Evolutionary conservation across 2,888 invertebrate genomes (phyloP), one percentile per base, ranked within the genome.

Genomic region (Mythimna albipuncta): DNA sequence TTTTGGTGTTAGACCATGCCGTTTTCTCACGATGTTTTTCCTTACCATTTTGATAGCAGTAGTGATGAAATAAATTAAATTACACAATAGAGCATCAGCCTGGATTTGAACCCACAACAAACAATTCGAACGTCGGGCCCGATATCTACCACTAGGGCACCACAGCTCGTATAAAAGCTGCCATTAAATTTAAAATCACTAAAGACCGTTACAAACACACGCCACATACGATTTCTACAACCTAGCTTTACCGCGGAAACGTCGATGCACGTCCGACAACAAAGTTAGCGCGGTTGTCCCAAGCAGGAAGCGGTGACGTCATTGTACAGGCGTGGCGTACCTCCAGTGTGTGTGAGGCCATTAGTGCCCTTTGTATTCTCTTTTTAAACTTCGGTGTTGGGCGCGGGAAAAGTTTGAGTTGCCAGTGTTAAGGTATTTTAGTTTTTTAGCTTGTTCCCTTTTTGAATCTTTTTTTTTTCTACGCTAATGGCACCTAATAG

Each of bases 241-340:
- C n/a, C 41, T n/a, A 21, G 74, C 74, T 62, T 82, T 38, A 72
- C 72, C 62, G n/a, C 72, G 84, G 79, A 85, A 84, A 84, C 62
- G 83, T 82, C 83, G 77, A 77, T 78, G 64, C 72, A 76, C 75
- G 72, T 84, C 72, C 72, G 64, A 82, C 85, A 79, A 86, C 82
- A 78, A 85, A 86, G 85, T 85, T 86, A 82, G 54, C 64, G 61
- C 58, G 59, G 86, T 68, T 82, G 75, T 85, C 75, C 54, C 68
- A 66, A 69, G 58, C 86, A 77, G 85, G 86, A 86, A 82, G 70
- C 70, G 67, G 64, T 72, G 83, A 85, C 85, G 85, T 74, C 79
- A 64, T 35, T 35, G 38, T 35, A 50, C 69, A 55, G 32, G 70
- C 54, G 77, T 58, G 69, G 52, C 67, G 58, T 71, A 67, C 64